phyloP scores from a whole-genome alignment of 2,888 invertebrate genomes.

The Endomychus coccineus region DNA sequence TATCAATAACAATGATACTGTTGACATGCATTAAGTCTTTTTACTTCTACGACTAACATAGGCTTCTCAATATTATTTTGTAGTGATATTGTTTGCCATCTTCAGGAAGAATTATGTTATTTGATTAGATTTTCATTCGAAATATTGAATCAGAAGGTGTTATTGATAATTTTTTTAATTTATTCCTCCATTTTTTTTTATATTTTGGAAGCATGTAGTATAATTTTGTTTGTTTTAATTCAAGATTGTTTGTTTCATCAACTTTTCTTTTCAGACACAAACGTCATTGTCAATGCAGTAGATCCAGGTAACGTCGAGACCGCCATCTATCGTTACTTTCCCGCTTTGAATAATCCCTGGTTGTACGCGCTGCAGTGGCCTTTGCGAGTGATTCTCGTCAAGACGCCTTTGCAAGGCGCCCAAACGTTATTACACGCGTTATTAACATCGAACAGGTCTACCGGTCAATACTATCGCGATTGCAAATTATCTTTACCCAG shows the following conservation, averaged over 20 bases:
- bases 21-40: no score
- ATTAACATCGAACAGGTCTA: constrained; percentile 36
- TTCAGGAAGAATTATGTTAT: no score
- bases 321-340: constrained; percentile 39
- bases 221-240: not conserved
- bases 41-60: no score
- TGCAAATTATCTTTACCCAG: constrained; percentile 36
- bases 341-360: constrained; percentile 35
- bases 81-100: no score
- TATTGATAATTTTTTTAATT: no score
- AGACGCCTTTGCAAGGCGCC: constrained; percentile 41
- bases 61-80: no score
- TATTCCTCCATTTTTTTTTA: no score
- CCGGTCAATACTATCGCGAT: constrained; percentile 40
- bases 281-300: constrained; percentile 41
- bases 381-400: constrained; percentile 37
- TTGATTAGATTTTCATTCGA: no score
- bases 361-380: constrained; percentile 41
- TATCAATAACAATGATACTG: no score
- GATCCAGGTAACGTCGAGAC: constrained; percentile 46
- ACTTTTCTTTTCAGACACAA: constrained; percentile 34
- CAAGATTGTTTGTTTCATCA: not conserved
- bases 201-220: no score
- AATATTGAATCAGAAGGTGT: no score
- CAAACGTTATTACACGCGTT: constrained; percentile 41